Evolutionary conservation across 2,113 vertebrate genomes (phyloP).

Genomic region (Dicaeum eximium): DNA sequence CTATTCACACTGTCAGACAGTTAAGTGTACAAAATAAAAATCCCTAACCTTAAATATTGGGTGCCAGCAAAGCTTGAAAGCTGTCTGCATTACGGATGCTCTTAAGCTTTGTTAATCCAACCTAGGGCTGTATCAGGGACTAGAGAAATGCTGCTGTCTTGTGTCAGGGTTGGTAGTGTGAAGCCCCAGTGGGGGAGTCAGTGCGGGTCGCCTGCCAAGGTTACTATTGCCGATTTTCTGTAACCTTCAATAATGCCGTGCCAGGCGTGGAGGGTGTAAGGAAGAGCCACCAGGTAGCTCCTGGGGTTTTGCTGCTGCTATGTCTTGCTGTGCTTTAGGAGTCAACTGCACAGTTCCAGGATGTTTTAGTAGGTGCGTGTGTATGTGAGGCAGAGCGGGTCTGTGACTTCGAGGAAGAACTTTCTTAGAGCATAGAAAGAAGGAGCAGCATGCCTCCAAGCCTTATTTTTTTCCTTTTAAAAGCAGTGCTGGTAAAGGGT

Average conservation of each 20-base stretch:
- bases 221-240: background rate
- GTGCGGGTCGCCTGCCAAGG: background rate
- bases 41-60: background rate
- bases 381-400: accelerated
- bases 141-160: background rate
- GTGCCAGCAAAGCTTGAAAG: background rate
- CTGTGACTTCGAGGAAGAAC: background rate
- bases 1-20: background rate
- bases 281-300: background rate
- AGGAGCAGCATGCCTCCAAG: background rate
- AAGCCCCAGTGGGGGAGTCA: background rate
- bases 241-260: background rate
- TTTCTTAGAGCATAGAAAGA: background rate
- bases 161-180: accelerated
- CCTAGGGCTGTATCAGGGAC: background rate
- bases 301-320: background rate
- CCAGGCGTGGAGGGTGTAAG: background rate
- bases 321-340: background rate
- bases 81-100: background rate
- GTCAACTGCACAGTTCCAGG: background rate
- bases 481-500: background rate
- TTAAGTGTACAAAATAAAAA: background rate
- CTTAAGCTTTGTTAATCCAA: background rate
- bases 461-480: background rate
- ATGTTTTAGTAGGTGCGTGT: background rate